These are phyloP conservation scores for Muscina levida DNA, from an alignment of 2,888 invertebrate genomes.

Conservation along the genomic window DNA sequence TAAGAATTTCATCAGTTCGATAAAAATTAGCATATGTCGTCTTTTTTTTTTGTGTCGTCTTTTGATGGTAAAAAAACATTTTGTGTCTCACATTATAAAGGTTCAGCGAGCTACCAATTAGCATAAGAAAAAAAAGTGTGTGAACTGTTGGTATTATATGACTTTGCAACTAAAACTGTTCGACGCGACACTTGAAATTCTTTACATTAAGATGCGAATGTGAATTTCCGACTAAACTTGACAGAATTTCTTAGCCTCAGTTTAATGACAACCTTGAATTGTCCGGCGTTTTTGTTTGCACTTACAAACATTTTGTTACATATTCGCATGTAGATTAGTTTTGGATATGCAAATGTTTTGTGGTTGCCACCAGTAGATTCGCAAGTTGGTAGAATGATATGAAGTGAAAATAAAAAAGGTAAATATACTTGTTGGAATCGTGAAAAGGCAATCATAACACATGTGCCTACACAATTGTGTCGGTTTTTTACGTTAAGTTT, in stretches of 20 bases:
- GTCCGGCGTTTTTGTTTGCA: background rate
- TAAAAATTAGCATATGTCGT: constrained; percentile 25
- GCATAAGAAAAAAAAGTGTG: constrained; percentile 2
- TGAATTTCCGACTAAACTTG: background rate
- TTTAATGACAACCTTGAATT: background rate
- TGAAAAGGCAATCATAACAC: too few species aligned
- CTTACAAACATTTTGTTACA: too few species aligned
- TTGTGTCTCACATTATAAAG: background rate
- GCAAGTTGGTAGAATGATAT: too few species aligned
- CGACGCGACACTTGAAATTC: background rate
- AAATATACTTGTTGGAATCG: too few species aligned
- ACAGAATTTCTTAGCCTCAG: background rate
- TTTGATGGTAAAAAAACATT: too few species aligned
- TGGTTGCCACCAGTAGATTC: too few species aligned
- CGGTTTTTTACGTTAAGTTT: too few species aligned
- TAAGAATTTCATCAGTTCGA: background rate
- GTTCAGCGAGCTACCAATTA: constrained; percentile 4
- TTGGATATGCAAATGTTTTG: too few species aligned
- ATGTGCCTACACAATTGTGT: too few species aligned
- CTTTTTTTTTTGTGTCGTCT: background rate
- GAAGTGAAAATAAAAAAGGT: too few species aligned
- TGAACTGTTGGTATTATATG: background rate
- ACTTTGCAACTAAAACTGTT: too few species aligned
- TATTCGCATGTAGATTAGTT: too few species aligned
- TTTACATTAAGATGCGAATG: background rate